phyloP scores from a whole-genome alignment of 2,113 vertebrate genomes.

The Grus americana region DNA sequence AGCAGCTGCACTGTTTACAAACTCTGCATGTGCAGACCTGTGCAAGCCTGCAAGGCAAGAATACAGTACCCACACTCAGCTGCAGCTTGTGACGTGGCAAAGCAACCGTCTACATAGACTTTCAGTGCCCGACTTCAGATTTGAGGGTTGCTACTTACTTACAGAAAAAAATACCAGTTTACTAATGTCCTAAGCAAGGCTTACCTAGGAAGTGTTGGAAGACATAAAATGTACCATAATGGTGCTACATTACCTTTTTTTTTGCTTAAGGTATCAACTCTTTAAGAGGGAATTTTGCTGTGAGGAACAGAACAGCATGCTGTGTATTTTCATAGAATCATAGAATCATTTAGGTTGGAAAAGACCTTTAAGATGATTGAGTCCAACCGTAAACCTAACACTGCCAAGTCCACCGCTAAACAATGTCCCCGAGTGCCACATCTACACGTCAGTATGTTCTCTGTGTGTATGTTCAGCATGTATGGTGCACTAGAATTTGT shows the following conservation, averaged over 20 bases:
- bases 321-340: neutral
- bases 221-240: neutral
- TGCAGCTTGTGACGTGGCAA: neutral
- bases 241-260: neutral
- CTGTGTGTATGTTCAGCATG: neutral
- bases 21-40: neutral
- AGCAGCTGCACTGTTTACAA: neutral
- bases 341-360: neutral
- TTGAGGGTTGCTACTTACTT: neutral
- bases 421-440: neutral
- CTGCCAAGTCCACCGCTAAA: neutral
- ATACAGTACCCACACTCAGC: neutral
- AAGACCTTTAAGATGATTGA: neutral
- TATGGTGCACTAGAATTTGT: neutral
- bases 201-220: neutral
- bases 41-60: neutral
- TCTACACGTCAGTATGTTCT: neutral
- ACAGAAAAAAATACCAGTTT: neutral
- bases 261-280: neutral
- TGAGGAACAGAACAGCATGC: neutral
- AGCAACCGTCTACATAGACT: neutral
- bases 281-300: neutral
- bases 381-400: neutral
- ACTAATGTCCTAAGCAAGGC: neutral
- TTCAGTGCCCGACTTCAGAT: neutral